Evolutionary conservation across 2,888 invertebrate species (phyloP).

Genomic region (Agrochola litura): DNA sequence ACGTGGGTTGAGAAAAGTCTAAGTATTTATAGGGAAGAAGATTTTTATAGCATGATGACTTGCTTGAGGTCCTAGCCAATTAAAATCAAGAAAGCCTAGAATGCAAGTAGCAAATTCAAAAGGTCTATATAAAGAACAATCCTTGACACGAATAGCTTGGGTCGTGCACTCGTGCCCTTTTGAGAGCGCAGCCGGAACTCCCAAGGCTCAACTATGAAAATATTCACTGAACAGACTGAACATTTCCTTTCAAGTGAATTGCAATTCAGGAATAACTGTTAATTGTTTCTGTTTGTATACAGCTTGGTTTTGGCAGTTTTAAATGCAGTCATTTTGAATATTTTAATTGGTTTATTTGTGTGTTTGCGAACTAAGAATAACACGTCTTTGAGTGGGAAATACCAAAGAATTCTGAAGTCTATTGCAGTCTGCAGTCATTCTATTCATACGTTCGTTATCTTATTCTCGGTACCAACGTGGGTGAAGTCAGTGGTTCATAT

Average conservation of each 20-base stretch:
- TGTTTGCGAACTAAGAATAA: not conserved
- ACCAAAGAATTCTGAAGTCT: not conserved
- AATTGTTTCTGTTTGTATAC: not conserved
- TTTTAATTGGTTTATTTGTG: not conserved
- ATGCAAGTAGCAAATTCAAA: slow-evolving; percentile 68
- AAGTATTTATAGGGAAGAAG: not conserved
- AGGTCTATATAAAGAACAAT: slow-evolving; percentile 78
- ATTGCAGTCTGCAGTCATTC: no score
- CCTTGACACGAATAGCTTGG: slow-evolving; percentile 84
- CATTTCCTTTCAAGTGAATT: slow-evolving; percentile 34
- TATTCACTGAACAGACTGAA: slow-evolving; percentile 49
- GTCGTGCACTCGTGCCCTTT: slow-evolving; percentile 87
- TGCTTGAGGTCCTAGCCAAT: slow-evolving; percentile 18
- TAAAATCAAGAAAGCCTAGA: slow-evolving; percentile 36
- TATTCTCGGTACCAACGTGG: not conserved
- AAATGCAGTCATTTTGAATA: not conserved
- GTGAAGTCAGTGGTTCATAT: not conserved
- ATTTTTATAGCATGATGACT: not conserved
- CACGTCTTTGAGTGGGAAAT: not conserved
- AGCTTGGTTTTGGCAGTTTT: not conserved
- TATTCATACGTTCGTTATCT: not conserved
- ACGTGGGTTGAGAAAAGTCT: not conserved
- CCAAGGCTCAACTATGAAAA: slow-evolving; percentile 75
- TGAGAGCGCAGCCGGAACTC: slow-evolving; percentile 68
- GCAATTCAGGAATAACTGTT: slow-evolving; percentile 4